Evolutionary conservation across 2,797 vertebrate genomes (phyloP).

Genomic region (Cirrhinus molitorella): DNA sequence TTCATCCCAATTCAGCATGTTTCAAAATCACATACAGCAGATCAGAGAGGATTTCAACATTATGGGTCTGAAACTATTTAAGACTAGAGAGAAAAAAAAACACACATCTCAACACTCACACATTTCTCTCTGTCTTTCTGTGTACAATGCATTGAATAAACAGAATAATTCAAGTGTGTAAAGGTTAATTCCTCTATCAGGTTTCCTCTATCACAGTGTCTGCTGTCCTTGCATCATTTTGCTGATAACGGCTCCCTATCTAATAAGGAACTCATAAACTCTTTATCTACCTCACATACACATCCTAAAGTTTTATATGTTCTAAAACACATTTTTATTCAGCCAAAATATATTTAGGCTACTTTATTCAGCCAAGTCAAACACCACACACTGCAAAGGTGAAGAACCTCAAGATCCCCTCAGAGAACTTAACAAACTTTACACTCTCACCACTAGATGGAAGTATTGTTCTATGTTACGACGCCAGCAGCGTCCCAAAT

Average conservation of each 20-base stretch:
- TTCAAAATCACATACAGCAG: slow-evolving; percentile 59
- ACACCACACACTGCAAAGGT: not conserved
- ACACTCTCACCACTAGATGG: slow-evolving; percentile 51
- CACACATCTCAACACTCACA: slow-evolving; percentile 1
- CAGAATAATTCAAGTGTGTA: not conserved
- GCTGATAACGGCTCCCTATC: slow-evolving; percentile 23
- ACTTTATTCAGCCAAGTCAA: not conserved
- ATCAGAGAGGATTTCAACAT: slow-evolving; percentile 61
- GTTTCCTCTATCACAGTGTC: slow-evolving; percentile 4
- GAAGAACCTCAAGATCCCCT: not conserved
- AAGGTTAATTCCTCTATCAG: slow-evolving; percentile 31
- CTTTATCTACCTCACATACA: not conserved
- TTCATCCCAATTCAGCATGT: slow-evolving; percentile 48
- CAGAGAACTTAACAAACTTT: too few species aligned
- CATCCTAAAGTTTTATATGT: not conserved
- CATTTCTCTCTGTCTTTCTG: not conserved
- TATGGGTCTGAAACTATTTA: slow-evolving; percentile 29
- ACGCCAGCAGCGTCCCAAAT: not conserved
- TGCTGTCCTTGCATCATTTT: slow-evolving; percentile 16
- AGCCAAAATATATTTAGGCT: not conserved
- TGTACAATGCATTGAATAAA: not conserved
- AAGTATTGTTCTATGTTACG: slow-evolving; percentile 22
- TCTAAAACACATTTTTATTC: not conserved
- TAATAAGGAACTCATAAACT: slow-evolving; percentile 11
- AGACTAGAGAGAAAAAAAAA: not conserved